phyloP scores from a whole-genome alignment of 2,888 invertebrate species.

The Capitulum mitella region DNA sequence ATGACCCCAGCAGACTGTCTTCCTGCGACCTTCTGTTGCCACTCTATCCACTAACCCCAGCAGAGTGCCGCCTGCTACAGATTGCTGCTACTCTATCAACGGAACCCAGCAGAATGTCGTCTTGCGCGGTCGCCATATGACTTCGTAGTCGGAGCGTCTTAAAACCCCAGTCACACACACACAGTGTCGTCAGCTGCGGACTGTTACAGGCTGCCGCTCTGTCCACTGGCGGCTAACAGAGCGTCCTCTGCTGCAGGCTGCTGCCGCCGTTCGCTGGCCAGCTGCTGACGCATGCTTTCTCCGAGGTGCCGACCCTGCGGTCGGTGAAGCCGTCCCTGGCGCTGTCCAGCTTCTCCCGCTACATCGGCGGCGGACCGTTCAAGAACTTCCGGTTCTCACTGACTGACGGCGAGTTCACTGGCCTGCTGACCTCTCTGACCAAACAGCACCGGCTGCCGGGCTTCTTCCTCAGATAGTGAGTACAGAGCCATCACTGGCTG shows the following conservation, averaged over 20 bases:
- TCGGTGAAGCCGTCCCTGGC: neutral
- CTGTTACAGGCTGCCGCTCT: no score
- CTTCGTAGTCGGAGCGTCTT: no score
- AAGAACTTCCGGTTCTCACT: neutral
- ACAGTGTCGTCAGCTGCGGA: no score
- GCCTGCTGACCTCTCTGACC: neutral
- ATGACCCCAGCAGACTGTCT: no score
- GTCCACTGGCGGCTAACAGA: neutral
- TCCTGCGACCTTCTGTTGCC: no score
- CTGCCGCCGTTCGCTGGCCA: neutral
- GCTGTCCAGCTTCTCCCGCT: neutral
- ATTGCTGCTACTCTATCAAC: no score
- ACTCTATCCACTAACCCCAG: no score
- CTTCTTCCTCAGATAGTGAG: slow-evolving; percentile 13
- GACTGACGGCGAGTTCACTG: neutral
- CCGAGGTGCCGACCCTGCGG: neutral
- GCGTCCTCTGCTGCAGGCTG: neutral
- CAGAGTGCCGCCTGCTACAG: no score
- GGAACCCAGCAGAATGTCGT: no score
- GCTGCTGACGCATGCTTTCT: neutral
- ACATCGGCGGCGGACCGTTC: neutral
- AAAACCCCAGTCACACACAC: no score
- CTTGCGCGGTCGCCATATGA: no score
- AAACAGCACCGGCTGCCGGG: neutral
- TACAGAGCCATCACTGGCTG: no score